These are phyloP conservation scores for Plagodis dolabraria DNA, from an alignment of 2,888 invertebrate species.

Conservation along the genomic window DNA sequence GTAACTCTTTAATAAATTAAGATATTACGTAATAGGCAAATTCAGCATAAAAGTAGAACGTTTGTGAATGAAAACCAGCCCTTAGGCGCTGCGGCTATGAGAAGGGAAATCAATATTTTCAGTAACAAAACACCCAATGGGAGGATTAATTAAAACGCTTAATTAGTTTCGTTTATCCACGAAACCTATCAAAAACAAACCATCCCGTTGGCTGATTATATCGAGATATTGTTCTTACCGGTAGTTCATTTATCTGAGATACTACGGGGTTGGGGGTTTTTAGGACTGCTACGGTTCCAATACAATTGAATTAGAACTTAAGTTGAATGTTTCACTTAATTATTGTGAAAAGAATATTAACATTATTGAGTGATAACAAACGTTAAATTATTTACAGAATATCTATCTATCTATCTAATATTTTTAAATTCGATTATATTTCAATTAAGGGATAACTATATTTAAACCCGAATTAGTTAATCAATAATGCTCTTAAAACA, in stretches of 20 bases:
- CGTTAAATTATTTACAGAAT: too few species aligned
- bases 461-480: too few species aligned
- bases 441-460: too few species aligned
- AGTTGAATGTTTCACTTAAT: too few species aligned
- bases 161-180: conserved; percentile 79
- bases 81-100: conserved; percentile 46
- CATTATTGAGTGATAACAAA: too few species aligned
- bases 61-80: conserved; percentile 50
- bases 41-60: conserved; percentile 28
- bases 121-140: conserved; percentile 75
- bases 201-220: conserved; percentile 65
- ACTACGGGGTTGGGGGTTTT: conserved; percentile 1
- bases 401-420: too few species aligned
- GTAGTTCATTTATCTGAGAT: conserved; percentile 29
- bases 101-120: conserved; percentile 72
- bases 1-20: conserved; percentile 9
- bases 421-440: too few species aligned
- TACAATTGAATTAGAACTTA: too few species aligned
- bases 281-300: neutral
- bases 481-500: too few species aligned
- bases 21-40: conserved; percentile 13
- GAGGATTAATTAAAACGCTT: conserved; percentile 79
- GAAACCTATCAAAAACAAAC: conserved; percentile 76
- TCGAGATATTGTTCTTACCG: conserved; percentile 54
- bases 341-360: too few species aligned